Evolutionary conservation across 2,797 vertebrate species (phyloP).

Genomic region (Poeciliopsis presidionis): DNA sequence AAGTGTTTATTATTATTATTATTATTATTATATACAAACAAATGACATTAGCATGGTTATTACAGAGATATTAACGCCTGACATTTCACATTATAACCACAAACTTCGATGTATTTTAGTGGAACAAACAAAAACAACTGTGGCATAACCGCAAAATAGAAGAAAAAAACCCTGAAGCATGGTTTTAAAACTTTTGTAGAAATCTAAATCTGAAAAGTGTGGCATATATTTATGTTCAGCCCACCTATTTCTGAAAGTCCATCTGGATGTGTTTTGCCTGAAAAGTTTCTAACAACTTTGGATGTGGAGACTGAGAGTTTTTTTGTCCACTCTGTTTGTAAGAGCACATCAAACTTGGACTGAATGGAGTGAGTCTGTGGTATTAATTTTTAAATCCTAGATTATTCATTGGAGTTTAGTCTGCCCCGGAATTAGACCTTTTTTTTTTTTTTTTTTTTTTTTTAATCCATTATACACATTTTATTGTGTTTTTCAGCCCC

Average conservation of each 20-base stretch:
- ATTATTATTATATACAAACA: background rate
- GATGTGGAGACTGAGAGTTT: background rate
- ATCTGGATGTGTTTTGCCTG: background rate
- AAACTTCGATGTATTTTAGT: background rate
- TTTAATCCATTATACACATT: background rate
- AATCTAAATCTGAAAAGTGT: background rate
- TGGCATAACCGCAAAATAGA: background rate
- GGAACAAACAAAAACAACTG: background rate
- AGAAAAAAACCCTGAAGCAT: background rate
- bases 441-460: background rate
- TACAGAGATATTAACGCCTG: background rate
- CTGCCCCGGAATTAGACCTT: background rate
- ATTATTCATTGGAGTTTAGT: background rate
- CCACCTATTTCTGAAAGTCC: background rate
- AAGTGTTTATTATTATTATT: background rate
- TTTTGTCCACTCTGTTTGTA: background rate
- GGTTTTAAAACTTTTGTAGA: background rate
- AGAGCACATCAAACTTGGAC: background rate
- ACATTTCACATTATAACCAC: background rate
- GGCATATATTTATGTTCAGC: background rate
- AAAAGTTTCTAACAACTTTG: background rate
- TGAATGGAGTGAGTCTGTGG: background rate
- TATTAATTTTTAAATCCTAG: background rate
- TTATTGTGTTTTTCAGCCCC: background rate
- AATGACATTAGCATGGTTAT: background rate